Evolutionary conservation across 2,113 vertebrate genomes (phyloP).

Genomic region (Fregetta grallaria): DNA sequence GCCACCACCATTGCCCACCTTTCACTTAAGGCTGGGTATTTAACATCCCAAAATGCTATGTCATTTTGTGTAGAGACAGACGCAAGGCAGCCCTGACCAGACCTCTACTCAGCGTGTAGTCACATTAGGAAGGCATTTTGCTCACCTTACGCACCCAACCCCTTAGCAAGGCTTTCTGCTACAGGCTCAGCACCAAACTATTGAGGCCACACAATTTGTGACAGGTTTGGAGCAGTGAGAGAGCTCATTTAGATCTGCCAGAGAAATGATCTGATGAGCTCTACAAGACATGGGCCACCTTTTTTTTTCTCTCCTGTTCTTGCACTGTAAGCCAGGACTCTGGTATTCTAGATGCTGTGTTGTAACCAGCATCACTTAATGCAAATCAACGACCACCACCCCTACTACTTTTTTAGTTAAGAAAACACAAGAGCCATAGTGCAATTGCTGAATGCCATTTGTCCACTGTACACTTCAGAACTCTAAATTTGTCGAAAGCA

Average conservation of each 20-base stretch:
- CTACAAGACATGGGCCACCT: background rate
- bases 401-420: background rate
- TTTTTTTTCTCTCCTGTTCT: background rate
- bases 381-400: background rate
- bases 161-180: background rate
- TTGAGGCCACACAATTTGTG: background rate
- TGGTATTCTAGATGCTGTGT: background rate
- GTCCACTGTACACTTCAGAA: background rate
- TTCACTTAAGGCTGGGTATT: background rate
- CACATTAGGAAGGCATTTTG: background rate
- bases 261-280: background rate
- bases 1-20: background rate
- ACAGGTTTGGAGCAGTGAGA: background rate
- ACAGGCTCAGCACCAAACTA: background rate
- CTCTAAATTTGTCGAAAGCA: background rate
- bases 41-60: background rate
- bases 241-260: background rate
- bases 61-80: background rate
- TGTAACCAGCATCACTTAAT: background rate
- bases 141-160: background rate
- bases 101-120: rapidly evolving
- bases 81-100: background rate
- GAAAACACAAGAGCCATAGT: background rate
- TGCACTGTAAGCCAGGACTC: background rate
- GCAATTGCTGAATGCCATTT: background rate